phyloP scores from a whole-genome alignment of 2,888 invertebrate species.

The Stomorhina lunata region DNA sequence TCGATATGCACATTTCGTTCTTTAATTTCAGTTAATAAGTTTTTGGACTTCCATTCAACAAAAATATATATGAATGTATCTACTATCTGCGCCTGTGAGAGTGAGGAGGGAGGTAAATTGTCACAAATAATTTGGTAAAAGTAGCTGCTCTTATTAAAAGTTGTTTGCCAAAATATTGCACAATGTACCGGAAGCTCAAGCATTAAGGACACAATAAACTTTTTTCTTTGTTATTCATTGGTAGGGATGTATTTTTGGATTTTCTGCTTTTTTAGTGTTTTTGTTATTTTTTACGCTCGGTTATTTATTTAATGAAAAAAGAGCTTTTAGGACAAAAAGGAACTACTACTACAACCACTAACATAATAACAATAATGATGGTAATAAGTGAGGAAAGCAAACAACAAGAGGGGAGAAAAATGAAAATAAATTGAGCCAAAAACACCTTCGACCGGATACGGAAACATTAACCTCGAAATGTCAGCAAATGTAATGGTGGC shows the following conservation, averaged over 20 bases:
- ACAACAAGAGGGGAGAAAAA: not conserved
- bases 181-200: constrained; percentile 68
- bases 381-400: constrained; percentile 16
- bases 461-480: constrained; percentile 69
- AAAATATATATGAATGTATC: constrained; percentile 8
- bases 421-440: constrained; percentile 52
- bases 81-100: not conserved
- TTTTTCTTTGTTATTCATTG: not conserved
- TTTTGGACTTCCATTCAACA: constrained; percentile 19
- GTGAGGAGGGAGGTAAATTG: not conserved
- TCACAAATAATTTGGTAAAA: constrained; percentile 49
- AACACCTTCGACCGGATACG: constrained; percentile 68
- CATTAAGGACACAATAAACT: constrained; percentile 67
- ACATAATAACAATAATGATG: constrained; percentile 35
- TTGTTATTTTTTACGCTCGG: constrained; percentile 25
- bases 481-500: constrained; percentile 64
- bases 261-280: constrained; percentile 9
- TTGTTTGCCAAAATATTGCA: constrained; percentile 67
- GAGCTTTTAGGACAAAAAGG: constrained; percentile 62
- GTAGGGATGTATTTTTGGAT: constrained; percentile 9
- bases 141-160: constrained; percentile 61
- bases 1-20: not conserved
- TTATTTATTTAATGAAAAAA: constrained; percentile 55
- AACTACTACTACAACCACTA: constrained; percentile 27
- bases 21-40: constrained; percentile 52